Base-by-base conservation (phyloP, 2,113 vertebrate genomes). In the Oxyruncus cristatus region DNA sequence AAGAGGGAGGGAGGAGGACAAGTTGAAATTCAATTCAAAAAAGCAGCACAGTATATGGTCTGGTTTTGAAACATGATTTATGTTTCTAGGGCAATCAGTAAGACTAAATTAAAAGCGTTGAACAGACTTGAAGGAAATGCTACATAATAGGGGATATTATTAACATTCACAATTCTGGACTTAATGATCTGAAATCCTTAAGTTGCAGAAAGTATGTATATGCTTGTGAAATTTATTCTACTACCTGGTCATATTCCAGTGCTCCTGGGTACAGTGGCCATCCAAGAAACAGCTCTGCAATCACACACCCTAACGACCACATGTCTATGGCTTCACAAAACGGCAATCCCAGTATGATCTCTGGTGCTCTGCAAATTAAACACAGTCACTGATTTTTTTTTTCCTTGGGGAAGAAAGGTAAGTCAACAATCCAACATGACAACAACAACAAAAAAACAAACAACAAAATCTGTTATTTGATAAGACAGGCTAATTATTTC, bases 241-340 rank as follows among this genome's bases (percentile, higher is more conserved):
- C 95, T 99, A 99, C 99, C 99, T 99, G 99, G 97, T 99, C 99
- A 91, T 99, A 99, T 98, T 99, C 99, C 98, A 99, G 98, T 88
- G 99, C 99, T 98, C 99, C 99, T 27, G 99, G 99, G 98, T 99
- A 99, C 79, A 99, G 98, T 61, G 99, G 99, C 99, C 99, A 99
- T 97, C 99, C 99, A 95, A 99, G 98, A 97, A 99, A 99, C 90
- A 99, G 98, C 97, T 99, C 99, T 67, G 99, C 99, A 97, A 99
- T 99, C 98, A 99, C 99, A 97, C 99, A 99, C 95, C 99, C 99
- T 93, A 99, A 96, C 7, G 99, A 99, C 99, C 99, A 99, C 99
- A 99, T 99, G 98, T 99, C 99, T 99, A 99, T 99, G 99, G 99
- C 99, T 99, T 99, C 99, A 99, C 99, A 99, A 98, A 99, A 99